These are phyloP conservation scores for Scelioninae gen. 2 DNA, from an alignment of 2,888 invertebrate species.

Conservation along the genomic window DNA sequence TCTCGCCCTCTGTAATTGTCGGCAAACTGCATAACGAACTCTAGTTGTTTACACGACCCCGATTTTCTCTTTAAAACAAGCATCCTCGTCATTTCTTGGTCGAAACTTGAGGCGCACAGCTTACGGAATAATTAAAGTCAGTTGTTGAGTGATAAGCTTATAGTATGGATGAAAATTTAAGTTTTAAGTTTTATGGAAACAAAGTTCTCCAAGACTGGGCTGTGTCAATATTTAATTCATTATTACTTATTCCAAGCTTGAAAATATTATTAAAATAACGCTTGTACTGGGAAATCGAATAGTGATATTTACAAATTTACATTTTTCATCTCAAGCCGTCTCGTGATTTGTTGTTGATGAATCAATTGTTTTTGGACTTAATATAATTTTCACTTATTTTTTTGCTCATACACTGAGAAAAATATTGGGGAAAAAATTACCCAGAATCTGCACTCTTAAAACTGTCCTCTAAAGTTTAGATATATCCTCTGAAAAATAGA, in stretches of 20 bases:
- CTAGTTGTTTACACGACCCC: slow-evolving; percentile 36
- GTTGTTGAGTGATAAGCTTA: slow-evolving; percentile 36
- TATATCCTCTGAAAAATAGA: too few species aligned
- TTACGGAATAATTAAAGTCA: slow-evolving; percentile 46
- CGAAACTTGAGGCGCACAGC: slow-evolving; percentile 35
- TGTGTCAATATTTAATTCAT: slow-evolving; percentile 34
- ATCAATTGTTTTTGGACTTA: too few species aligned
- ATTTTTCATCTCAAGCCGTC: too few species aligned
- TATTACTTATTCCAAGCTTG: slow-evolving; percentile 15
- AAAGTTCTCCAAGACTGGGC: slow-evolving; percentile 29
- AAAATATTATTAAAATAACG: slow-evolving; percentile 6
- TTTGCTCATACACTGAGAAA: too few species aligned
- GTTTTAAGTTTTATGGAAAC: slow-evolving; percentile 22
- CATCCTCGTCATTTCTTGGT: slow-evolving; percentile 50
- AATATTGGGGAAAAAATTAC: too few species aligned
- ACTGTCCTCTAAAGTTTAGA: too few species aligned
- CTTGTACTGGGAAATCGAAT: too few species aligned
- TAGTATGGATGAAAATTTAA: slow-evolving; percentile 35
- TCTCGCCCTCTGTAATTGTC: slow-evolving; percentile 31
- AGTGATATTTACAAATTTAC: too few species aligned
- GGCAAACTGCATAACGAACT: slow-evolving; percentile 42
- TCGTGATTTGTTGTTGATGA: too few species aligned
- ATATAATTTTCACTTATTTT: neutral
- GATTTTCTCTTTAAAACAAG: slow-evolving; percentile 50
- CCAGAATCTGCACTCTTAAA: too few species aligned